Evolutionary conservation across 2,888 invertebrate genomes (phyloP).

Genomic region (Campopleginae sp.): DNA sequence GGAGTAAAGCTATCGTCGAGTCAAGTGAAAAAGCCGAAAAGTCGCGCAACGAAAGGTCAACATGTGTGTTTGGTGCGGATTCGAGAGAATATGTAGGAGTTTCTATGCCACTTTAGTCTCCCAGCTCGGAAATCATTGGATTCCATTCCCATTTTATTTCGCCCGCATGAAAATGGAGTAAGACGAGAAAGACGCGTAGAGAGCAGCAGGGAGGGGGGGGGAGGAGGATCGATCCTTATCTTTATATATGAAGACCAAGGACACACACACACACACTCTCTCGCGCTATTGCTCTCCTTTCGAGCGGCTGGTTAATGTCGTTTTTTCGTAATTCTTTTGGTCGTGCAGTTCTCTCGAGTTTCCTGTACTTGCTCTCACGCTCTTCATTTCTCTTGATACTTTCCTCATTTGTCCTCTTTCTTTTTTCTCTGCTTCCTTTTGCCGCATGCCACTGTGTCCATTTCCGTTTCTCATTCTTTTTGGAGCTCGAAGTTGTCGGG

Average conservation of each 20-base stretch:
- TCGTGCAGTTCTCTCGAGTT: conserved; percentile 32
- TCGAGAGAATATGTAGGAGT: neutral
- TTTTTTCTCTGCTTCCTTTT: neutral
- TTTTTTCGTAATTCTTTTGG: conserved; percentile 61
- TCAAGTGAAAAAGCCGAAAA: conserved; percentile 48
- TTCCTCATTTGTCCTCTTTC: conserved; percentile 45
- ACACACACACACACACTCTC: neutral
- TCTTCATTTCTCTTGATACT: conserved; percentile 65
- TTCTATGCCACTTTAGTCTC: conserved; percentile 36
- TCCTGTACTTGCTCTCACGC: conserved; percentile 40
- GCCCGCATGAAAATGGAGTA: conserved; percentile 5
- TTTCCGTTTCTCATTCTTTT: conserved; percentile 67
- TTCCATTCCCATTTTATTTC: conserved; percentile 51
- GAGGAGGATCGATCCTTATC: conserved; percentile 3
- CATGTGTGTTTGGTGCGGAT: conserved; percentile 22
- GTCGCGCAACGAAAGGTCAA: neutral
- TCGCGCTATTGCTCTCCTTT: neutral
- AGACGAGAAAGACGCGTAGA: neutral
- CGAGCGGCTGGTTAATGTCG: conserved; percentile 61
- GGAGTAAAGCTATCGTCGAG: conserved; percentile 36
- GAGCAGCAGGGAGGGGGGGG: neutral
- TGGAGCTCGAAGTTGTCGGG: conserved; percentile 56
- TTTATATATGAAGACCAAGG: conserved; percentile 51
- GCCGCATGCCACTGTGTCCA: conserved; percentile 40
- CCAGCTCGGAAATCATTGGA: conserved; percentile 47